A percentile compares a stretch with the other conserved stretches of the same genome.
These are phyloP conservation scores for Cygnus olor DNA, from an alignment of 2,797 vertebrate genomes.

Conservation along the genomic window DNA sequence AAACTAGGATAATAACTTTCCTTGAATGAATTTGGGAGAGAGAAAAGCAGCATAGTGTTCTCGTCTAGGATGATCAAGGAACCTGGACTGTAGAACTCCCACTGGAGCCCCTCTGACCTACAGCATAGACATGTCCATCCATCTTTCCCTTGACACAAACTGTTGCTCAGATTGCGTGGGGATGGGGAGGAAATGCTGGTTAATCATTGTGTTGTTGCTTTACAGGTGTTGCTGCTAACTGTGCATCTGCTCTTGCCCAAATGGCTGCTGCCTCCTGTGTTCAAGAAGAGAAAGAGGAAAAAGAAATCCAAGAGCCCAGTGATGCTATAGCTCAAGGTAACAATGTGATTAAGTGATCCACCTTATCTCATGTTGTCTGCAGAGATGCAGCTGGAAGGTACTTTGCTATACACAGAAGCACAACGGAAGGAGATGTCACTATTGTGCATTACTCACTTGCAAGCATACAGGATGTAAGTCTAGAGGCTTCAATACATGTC, in stretches of 20 bases:
- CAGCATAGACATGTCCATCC: neutral
- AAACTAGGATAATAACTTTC: neutral
- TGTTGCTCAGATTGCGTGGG: neutral
- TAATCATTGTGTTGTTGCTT: conserved; percentile 20
- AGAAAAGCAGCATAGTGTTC: neutral
- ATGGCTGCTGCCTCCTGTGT: conserved; percentile 98
- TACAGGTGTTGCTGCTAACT: conserved; percentile 94
- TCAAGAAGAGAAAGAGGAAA: conserved; percentile 94
- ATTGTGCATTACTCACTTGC: neutral
- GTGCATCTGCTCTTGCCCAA: conserved; percentile 94
- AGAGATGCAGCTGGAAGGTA: neutral
- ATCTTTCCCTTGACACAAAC: neutral
- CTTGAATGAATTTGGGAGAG: neutral
- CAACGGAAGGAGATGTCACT: neutral
- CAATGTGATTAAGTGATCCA: neutral
- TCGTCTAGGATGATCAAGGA: neutral
- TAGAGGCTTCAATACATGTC: neutral
- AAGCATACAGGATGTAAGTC: neutral
- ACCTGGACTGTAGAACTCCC: neutral
- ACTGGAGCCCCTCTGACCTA: neutral
- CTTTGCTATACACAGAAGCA: neutral
- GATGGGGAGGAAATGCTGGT: neutral
- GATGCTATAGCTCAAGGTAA: conserved; percentile 93
- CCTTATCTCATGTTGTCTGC: neutral
- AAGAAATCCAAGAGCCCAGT: conserved; percentile 83